A percentile compares a stretch with the other conserved stretches of the same genome.
Evolutionary conservation across 2,113 vertebrate species (phyloP).

Genomic region (Vidua macroura): DNA sequence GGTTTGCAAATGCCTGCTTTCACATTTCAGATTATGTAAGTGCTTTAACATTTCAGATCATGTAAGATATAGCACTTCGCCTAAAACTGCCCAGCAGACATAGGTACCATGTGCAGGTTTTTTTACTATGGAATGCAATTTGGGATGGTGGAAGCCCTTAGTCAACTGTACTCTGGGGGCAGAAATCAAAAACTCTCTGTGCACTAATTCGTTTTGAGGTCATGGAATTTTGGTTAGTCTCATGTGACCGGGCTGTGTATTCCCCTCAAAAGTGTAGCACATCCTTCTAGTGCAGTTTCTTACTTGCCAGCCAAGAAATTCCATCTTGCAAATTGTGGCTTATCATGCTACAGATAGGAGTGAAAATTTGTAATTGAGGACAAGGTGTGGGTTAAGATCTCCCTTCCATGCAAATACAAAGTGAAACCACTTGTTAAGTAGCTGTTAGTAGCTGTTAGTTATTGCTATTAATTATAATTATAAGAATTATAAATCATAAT

Average conservation of each 20-base stretch:
- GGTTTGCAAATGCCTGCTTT: not conserved
- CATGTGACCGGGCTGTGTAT: not conserved
- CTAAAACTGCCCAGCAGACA: not conserved
- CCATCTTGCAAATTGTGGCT: not conserved
- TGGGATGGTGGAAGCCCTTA: not conserved
- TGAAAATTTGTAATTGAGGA: not conserved
- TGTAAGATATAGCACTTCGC: not conserved
- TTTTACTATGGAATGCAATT: not conserved
- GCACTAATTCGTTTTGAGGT: not conserved
- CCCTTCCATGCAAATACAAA: not conserved
- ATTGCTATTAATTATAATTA: not conserved
- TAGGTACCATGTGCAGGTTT: not conserved
- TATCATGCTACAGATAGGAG: not conserved
- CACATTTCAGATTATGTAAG: not conserved
- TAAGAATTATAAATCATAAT: not conserved
- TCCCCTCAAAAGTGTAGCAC: not conserved
- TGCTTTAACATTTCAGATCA: not conserved
- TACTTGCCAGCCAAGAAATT: not conserved
- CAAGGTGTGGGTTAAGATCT: not conserved
- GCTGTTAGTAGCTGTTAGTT: not conserved
- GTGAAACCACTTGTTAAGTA: not conserved
- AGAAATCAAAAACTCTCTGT: not conserved
- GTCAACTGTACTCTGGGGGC: not conserved
- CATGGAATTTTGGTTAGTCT: not conserved
- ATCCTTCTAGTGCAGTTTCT: not conserved